Base-by-base conservation (phyloP, 2,888 invertebrate species). In the Hemithea aestivaria region DNA sequence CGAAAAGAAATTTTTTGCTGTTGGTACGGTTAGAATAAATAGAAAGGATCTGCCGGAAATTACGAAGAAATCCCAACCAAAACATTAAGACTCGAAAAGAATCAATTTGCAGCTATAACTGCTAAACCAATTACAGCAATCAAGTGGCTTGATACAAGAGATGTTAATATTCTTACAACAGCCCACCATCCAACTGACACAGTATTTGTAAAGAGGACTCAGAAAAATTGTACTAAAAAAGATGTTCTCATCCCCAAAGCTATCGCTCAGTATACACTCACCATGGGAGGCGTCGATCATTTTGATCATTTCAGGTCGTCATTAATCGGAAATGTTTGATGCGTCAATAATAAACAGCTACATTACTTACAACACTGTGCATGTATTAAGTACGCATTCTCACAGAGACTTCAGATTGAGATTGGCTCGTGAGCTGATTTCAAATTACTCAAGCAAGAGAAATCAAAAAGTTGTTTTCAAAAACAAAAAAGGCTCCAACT, bases 131-230 rank as follows among this genome's bases (percentile, higher is more conserved):
- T 58, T 16, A 47, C 47, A 42, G 49, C 51, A 7, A 56, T 60
- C 11, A 61, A 61, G 32, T 58, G 54, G 58, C 38, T 50, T 30
- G 59, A 58, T 42, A 59, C 56, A 7, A 51, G 41, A 25, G 52
- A 56, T 27, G 56, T 59, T 20, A 31, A 36, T 35, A 29, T 58
- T 12, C 49, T 58, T 4, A 54, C 56, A 6, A 58, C 59, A 38
- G 57, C 57, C 8, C 55, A 56, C 29, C 41, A 55, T 20, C 56
- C 57, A 25, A 10, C 10, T 27, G 55, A 58, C 27, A 45, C 39
- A 35, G 16, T 35, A 7, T 35, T 41, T 21, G 33, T 46, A 27
- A 50, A 42, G 20, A 41, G 53, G 26, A 50, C 48, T n/a, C 48
- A 48, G 11, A 50, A 53, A 31, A 46, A 51, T 44, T 48, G 48